Evolutionary conservation across 2,113 vertebrate genomes (phyloP).

Genomic region (Budorcas taxicolor): DNA sequence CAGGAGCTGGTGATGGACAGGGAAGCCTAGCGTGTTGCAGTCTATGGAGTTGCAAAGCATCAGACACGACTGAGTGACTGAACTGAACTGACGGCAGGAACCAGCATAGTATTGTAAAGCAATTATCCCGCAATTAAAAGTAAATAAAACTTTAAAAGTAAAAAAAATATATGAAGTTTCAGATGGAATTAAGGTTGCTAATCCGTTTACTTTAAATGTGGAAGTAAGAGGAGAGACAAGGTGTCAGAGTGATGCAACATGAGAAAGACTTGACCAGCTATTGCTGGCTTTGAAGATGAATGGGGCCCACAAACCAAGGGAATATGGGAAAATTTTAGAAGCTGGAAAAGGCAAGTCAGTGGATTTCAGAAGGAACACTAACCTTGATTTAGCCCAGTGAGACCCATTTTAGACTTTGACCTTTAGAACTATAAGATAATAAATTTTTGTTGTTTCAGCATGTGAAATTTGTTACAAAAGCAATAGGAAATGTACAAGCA

Average conservation of each 20-base stretch:
- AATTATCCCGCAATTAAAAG: background rate
- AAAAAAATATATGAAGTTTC: background rate
- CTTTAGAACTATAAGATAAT: background rate
- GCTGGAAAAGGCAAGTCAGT: background rate
- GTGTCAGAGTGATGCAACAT: background rate
- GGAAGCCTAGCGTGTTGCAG: background rate
- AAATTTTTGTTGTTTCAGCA: background rate
- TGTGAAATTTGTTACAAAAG: background rate
- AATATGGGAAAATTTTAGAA: background rate
- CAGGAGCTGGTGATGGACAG: background rate
- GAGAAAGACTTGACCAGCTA: background rate
- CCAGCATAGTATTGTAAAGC: background rate
- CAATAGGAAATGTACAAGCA: background rate
- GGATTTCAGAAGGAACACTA: background rate
- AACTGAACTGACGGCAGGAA: background rate
- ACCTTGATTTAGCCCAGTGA: background rate
- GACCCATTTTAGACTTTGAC: background rate
- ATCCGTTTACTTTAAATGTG: background rate
- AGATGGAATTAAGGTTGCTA: background rate
- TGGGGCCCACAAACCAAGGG: background rate
- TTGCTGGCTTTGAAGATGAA: background rate
- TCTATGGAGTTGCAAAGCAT: background rate
- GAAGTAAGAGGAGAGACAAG: background rate
- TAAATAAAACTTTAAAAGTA: background rate
- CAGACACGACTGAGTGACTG: background rate